phyloP scores from a whole-genome alignment of 2,113 vertebrate genomes.

The Erythrolamprus reginae region DNA sequence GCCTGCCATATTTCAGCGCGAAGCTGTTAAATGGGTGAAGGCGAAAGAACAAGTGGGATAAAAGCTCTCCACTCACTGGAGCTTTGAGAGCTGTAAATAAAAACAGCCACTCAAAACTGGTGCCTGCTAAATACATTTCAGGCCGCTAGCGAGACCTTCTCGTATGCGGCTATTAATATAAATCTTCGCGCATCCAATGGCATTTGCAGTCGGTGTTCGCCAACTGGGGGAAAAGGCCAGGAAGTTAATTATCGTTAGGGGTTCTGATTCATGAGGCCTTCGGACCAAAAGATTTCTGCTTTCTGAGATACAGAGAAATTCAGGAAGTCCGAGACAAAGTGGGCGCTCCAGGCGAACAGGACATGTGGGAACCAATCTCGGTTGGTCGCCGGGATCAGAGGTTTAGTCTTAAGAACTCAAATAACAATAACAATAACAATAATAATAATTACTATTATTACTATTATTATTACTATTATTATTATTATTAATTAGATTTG shows the following conservation, averaged over 20 bases:
- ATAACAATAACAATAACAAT: no score
- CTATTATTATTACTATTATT: no score
- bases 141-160: not conserved
- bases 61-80: not conserved
- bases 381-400: not conserved
- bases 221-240: not conserved
- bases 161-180: not conserved
- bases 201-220: not conserved
- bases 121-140: not conserved
- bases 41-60: not conserved
- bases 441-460: no score
- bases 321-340: not conserved
- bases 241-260: constrained; percentile 2
- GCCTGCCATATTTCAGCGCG: not conserved
- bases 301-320: not conserved
- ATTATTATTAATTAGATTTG: no score
- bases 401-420: not conserved
- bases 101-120: not conserved
- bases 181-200: constrained; percentile 18
- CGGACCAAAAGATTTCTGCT: constrained; percentile 10
- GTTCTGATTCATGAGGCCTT: constrained; percentile 2
- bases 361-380: not conserved
- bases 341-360: no score
- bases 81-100: not conserved
- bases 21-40: constrained; percentile 7